Evolutionary conservation across 1,140 invertebrate genomes (phyloP).

Genomic region (Saccostrea cuccullata): DNA sequence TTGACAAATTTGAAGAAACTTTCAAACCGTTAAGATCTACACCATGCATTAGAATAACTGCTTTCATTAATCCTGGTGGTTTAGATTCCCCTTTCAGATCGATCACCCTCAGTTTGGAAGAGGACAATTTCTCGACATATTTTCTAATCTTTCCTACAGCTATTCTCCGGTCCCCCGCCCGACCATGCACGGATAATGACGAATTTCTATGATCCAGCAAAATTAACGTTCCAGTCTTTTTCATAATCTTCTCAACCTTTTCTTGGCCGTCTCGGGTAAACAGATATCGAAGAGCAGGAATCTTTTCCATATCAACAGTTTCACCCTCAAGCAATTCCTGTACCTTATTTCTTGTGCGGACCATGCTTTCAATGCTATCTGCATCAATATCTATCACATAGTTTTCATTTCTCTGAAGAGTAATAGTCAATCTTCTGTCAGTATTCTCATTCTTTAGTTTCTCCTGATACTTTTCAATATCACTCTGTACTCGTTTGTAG

Average conservation of each 20-base stretch:
- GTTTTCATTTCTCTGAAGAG: constrained; percentile 52
- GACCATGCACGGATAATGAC: constrained; percentile 65
- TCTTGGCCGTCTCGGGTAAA: constrained; percentile 60
- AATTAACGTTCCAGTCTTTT: constrained; percentile 56
- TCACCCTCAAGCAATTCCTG: constrained; percentile 60
- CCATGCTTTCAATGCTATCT: constrained; percentile 48
- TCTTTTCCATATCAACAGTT: constrained; percentile 52
- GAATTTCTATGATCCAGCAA: constrained; percentile 60
- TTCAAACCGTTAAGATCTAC: constrained; percentile 55
- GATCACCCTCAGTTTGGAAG: constrained; percentile 47
- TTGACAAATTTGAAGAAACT: constrained; percentile 43
- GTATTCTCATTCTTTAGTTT: constrained; percentile 40
- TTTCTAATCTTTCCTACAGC: constrained; percentile 53
- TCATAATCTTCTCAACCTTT: constrained; percentile 56
- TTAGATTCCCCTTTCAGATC: constrained; percentile 57
- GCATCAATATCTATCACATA: constrained; percentile 59
- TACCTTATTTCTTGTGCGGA: constrained; percentile 51
- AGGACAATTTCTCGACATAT: constrained; percentile 56
- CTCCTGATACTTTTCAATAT: constrained; percentile 45
- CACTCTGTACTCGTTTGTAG: constrained; percentile 47
- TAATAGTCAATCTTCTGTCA: constrained; percentile 39
- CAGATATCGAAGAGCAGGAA: constrained; percentile 44
- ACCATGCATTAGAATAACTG: constrained; percentile 59
- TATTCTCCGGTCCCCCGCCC: background rate
- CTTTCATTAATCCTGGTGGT: constrained; percentile 71